Evolutionary conservation across 53 echinoderm and acorn worm genomes (phyloP).

Genomic region (Astropecten irregularis): DNA sequence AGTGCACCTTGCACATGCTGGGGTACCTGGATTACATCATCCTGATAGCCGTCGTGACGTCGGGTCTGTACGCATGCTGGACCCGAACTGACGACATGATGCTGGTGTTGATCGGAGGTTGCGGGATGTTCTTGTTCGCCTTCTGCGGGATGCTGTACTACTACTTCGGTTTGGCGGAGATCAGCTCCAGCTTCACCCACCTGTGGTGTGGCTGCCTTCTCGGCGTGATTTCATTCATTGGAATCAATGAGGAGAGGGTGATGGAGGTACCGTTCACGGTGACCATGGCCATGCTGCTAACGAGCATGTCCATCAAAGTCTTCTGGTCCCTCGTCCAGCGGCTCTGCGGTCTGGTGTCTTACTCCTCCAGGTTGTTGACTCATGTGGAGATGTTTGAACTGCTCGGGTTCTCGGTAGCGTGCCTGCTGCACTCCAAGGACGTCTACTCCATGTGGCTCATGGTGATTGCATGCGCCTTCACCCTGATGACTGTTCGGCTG

Average conservation of each 20-base stretch:
- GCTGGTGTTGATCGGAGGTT: constrained; percentile 73
- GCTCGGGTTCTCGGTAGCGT: constrained; percentile 86
- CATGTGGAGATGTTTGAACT: constrained; percentile 84
- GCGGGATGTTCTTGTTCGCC: constrained; percentile 80
- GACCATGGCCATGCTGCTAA: constrained; percentile 72
- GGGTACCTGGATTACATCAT: constrained; percentile 71
- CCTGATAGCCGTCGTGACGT: constrained; percentile 73
- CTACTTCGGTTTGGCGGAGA: constrained; percentile 75
- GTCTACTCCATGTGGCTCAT: constrained; percentile 82
- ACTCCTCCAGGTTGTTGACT: constrained; percentile 72
- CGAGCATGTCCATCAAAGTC: constrained; percentile 74
- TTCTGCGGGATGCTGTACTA: constrained; percentile 95
- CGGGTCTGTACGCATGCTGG: constrained; percentile 91
- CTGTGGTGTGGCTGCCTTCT: constrained; percentile 95
- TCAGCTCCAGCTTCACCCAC: constrained; percentile 80
- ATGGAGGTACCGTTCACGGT: constrained; percentile 60
- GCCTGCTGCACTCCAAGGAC: constrained; percentile 67
- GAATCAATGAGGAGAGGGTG: constrained; percentile 2
- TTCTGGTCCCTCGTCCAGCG: constrained; percentile 78
- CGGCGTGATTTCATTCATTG: constrained; percentile 77
- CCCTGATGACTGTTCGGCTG: constrained; percentile 73
- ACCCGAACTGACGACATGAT: constrained; percentile 68
- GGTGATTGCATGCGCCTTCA: constrained; percentile 73
- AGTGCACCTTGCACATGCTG: constrained; percentile 80
- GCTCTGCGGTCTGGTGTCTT: constrained; percentile 65